Conservation (phyloP, 2,888 invertebrate genomes). For the Macrostomum cliftonense region DNA sequence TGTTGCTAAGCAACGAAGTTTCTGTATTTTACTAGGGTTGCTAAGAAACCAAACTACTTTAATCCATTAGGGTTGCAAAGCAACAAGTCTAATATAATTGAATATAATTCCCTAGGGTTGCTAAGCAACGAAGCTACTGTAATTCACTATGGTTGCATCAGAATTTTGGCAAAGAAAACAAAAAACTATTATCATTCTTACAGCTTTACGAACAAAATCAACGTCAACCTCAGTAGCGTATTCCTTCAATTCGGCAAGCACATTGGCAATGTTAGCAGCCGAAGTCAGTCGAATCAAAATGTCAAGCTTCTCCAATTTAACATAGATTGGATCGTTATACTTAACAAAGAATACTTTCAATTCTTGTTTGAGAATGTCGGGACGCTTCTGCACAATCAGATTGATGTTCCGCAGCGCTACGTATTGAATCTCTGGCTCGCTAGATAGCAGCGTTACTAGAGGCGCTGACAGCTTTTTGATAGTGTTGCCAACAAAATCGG, state of each 20-base stretch:
- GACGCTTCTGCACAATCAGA: conserved; percentile 91
- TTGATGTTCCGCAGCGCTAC: conserved; percentile 95
- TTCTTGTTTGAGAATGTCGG: conserved; percentile 93
- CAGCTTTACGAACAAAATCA: conserved; percentile 95
- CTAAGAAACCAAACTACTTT: no score
- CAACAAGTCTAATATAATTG: no score
- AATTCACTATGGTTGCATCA: no score
- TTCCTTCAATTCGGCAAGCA: conserved; percentile 88
- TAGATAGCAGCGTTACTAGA: conserved; percentile 80
- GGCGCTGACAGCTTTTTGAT: conserved; percentile 97
- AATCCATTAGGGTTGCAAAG: no score
- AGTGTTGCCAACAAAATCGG: conserved; percentile 75
- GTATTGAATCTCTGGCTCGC: conserved; percentile 97
- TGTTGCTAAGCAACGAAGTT: no score
- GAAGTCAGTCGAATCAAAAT: conserved; percentile 97
- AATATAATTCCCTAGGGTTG: no score
- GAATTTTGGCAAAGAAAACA: no score
- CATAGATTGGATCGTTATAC: conserved; percentile 99
- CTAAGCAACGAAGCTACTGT: no score
- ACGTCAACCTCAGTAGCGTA: conserved; percentile 97
- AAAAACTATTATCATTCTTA: no score
- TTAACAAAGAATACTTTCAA: conserved; percentile 99
- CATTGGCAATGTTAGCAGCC: conserved; percentile 80
- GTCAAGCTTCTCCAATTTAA: conserved; percentile 90
- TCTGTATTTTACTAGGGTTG: no score